Percentiles rank a stretch among this genome's conserved stretches.
phyloP scores from a whole-genome alignment of 2,888 invertebrate genomes.

The Lepidonotus clava region DNA sequence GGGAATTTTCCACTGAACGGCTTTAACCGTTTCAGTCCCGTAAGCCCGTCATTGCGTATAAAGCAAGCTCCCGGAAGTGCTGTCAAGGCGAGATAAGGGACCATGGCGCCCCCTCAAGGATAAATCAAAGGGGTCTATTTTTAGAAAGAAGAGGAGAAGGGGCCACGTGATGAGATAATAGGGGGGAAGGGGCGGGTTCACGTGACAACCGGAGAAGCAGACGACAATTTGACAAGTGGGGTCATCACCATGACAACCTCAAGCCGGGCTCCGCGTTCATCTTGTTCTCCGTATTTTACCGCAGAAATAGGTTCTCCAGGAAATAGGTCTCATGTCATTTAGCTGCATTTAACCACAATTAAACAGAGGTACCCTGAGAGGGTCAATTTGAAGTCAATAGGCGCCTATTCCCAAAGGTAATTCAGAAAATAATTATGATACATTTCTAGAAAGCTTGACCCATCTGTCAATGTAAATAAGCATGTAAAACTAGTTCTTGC shows the following conservation, averaged over 20 bases:
- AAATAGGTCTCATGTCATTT: no score
- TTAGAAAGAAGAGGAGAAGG: conserved; percentile 20
- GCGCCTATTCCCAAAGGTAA: no score
- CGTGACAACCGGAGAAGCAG: conserved; percentile 9
- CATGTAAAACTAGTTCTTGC: no score
- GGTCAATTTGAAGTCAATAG: no score
- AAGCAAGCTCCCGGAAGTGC: neutral
- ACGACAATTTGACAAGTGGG: conserved; percentile 25
- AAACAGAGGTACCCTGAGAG: no score
- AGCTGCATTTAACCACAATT: no score
- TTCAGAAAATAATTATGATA: no score
- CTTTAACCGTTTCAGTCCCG: conserved; percentile 29
- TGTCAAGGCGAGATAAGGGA: conserved; percentile 28
- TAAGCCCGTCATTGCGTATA: neutral
- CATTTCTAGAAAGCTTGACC: no score
- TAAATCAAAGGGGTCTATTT: conserved; percentile 47
- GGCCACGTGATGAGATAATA: conserved; percentile 51
- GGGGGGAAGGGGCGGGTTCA: neutral
- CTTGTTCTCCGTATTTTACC: no score
- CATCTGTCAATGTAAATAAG: no score
- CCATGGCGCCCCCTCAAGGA: neutral
- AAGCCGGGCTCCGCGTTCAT: neutral
- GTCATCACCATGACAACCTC: conserved; percentile 36
- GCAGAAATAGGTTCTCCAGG: no score
- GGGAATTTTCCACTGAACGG: conserved; percentile 13